A percentile compares a stretch with the other conserved stretches of the same genome.
Evolutionary conservation across 1,140 invertebrate species (phyloP).

Genomic region (Dolichoris vasculosae): DNA sequence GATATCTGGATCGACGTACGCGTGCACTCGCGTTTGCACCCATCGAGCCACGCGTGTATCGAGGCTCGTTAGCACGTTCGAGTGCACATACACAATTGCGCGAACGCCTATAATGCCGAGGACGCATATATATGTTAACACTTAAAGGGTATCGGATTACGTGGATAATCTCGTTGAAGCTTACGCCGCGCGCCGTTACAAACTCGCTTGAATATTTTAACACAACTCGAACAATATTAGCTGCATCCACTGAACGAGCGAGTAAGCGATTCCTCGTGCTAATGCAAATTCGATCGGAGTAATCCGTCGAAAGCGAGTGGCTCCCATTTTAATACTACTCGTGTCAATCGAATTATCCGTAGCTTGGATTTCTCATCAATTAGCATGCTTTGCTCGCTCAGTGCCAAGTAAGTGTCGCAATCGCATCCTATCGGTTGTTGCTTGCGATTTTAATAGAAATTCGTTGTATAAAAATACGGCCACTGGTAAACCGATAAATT

Average conservation of each 20-base stretch:
- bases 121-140: neutral
- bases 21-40: neutral
- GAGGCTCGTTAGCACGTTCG: neutral
- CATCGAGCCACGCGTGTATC: neutral
- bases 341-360: constrained; percentile 17
- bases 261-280: neutral
- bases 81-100: too few relatives aligned
- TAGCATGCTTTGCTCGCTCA: constrained; percentile 18
- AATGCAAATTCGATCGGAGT: constrained; percentile 29
- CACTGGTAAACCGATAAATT: too few relatives aligned
- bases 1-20: neutral
- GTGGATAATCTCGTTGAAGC: constrained; percentile 25
- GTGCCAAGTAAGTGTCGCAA: neutral
- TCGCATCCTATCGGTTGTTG: neutral
- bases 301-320: constrained; percentile 24
- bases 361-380: neutral
- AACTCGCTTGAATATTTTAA: constrained; percentile 29
- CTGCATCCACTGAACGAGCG: neutral
- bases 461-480: neutral
- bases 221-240: constrained; percentile 7
- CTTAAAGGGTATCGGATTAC: constrained; percentile 46
- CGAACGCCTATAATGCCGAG: neutral
- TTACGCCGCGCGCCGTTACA: neutral
- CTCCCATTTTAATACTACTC: neutral
- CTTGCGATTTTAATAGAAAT: neutral